These are phyloP conservation scores for Machaerirhynchus nigripectus DNA, from an alignment of 2,113 vertebrate genomes.

Conservation along the genomic window DNA sequence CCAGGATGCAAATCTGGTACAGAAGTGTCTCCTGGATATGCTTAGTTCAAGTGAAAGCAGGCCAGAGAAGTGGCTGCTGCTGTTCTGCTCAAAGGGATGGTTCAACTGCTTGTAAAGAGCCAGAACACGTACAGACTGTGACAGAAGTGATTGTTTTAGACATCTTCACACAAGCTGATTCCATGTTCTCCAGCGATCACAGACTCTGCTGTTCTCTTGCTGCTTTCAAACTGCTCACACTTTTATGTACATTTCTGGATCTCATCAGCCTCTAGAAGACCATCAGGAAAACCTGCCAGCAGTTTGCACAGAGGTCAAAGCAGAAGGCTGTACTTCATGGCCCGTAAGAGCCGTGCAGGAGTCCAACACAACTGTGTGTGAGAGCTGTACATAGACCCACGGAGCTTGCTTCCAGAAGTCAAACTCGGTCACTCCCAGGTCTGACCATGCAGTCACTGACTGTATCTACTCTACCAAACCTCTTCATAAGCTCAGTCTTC, in stretches of 20 bases:
- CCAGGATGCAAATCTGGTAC: not conserved
- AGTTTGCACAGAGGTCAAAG: not conserved
- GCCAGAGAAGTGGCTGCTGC: not conserved
- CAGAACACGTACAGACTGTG: not conserved
- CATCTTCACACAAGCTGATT: not conserved
- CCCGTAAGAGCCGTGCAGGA: rapidly evolving
- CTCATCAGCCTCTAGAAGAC: not conserved
- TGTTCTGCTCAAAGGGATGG: not conserved
- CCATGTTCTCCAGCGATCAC: not conserved
- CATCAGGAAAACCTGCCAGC: not conserved
- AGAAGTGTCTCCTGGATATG: not conserved
- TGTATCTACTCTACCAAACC: not conserved
- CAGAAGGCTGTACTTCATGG: not conserved
- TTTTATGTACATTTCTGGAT: not conserved
- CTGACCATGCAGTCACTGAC: not conserved
- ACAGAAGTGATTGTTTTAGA: not conserved
- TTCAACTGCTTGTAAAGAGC: not conserved
- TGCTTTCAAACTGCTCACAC: not conserved
- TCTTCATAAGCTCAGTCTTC: not conserved
- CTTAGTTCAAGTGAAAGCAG: not conserved
- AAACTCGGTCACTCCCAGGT: not conserved
- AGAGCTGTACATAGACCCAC: not conserved
- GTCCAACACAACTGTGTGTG: not conserved
- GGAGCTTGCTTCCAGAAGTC: not conserved
- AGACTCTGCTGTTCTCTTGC: not conserved